Evolutionary conservation across 2,888 invertebrate species (phyloP).

Genomic region (Pachydiplax longipennis): DNA sequence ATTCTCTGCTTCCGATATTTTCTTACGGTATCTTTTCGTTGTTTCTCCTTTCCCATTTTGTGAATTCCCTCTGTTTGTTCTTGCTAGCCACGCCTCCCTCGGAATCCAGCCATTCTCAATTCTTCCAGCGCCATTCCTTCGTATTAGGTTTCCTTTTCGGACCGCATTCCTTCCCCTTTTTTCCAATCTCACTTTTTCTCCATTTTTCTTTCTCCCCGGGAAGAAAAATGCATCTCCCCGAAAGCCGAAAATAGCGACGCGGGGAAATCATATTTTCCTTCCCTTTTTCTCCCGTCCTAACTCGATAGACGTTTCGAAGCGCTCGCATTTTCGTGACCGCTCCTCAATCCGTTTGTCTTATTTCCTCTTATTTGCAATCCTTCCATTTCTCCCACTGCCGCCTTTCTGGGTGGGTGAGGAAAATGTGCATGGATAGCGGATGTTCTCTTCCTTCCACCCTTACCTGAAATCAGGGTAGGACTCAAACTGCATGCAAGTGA

Average conservation of each 20-base stretch:
- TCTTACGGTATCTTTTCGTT: too few species aligned
- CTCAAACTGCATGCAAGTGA: too few species aligned
- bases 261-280: not conserved
- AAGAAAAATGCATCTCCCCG: not conserved
- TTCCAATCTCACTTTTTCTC: not conserved
- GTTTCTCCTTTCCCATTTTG: too few species aligned
- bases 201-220: not conserved
- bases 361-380: not conserved
- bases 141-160: not conserved
- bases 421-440: not conserved
- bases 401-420: not conserved
- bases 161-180: not conserved
- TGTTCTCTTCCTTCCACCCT: not conserved
- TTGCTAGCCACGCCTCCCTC: not conserved
- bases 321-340: not conserved
- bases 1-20: too few species aligned
- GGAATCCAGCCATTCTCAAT: not conserved
- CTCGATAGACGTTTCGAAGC: not conserved
- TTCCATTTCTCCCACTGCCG: not conserved
- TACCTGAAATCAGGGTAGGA: too few species aligned
- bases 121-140: not conserved
- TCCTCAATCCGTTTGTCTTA: not conserved
- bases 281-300: not conserved
- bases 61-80: too few species aligned
- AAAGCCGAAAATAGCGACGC: too few species aligned